Evolutionary conservation across 2,113 vertebrate species (phyloP).

Genomic region (Hystrix cristata): DNA sequence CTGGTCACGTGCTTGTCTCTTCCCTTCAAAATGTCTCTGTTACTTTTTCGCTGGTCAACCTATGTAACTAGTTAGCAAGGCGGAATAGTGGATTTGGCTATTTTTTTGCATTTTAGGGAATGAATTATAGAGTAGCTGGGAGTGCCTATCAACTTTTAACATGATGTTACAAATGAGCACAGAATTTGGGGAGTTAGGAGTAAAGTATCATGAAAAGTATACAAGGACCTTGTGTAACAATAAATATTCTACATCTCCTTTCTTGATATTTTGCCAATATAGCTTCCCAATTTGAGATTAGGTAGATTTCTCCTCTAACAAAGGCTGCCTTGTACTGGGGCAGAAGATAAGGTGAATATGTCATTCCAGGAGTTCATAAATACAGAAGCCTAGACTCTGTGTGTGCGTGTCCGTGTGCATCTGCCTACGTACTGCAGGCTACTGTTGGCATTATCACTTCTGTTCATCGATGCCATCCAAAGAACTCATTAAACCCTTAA

Average conservation of each 20-base stretch:
- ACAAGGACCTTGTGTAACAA: not conserved
- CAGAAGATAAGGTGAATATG: not conserved
- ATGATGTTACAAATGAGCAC: not conserved
- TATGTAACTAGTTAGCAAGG: not conserved
- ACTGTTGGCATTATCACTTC: not conserved
- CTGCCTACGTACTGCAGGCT: not conserved
- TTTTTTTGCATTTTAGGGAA: not conserved
- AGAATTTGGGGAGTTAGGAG: not conserved
- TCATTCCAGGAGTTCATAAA: conserved; percentile 26
- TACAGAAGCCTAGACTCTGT: not conserved
- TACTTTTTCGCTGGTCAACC: not conserved
- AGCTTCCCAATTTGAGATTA: conserved; percentile 23
- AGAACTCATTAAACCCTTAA: not conserved
- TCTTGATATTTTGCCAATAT: conserved; percentile 31
- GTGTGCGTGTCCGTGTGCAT: not conserved
- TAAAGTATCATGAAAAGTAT: not conserved
- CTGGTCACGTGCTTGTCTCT: not conserved
- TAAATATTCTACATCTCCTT: not conserved
- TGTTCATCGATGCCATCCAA: not conserved
- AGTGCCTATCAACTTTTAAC: not conserved
- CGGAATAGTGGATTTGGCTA: not conserved
- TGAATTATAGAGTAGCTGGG: not conserved
- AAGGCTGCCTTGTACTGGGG: not conserved
- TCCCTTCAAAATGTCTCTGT: not conserved
- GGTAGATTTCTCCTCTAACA: conserved; percentile 25